Percentiles rank a stretch among this genome's conserved stretches.
Conservation (phyloP, 1,140 invertebrate species). For the Zaprionus ornatus region DNA sequence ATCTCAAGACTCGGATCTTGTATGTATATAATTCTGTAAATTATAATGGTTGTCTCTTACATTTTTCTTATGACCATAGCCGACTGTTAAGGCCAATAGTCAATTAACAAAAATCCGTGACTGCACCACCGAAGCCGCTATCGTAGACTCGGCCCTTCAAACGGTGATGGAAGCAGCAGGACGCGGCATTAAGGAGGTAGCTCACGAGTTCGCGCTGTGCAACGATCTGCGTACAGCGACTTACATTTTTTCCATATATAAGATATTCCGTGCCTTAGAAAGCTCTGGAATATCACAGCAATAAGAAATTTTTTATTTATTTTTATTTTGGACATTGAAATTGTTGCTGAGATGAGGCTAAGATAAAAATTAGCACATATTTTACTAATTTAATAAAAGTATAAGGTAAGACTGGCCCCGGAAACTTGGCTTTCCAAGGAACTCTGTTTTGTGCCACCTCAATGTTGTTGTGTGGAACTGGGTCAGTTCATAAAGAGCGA, state of each 20-base stretch:
- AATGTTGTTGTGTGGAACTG: too few species aligned
- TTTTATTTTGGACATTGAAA: not conserved
- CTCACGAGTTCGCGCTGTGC: slow-evolving; percentile 89
- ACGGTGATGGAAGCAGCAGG: slow-evolving; percentile 91
- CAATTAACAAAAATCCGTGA: slow-evolving; percentile 84
- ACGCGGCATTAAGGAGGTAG: slow-evolving; percentile 88
- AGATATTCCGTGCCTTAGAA: slow-evolving; percentile 92
- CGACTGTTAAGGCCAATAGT: slow-evolving; percentile 87
- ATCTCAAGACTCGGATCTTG: not conserved
- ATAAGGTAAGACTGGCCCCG: too few species aligned
- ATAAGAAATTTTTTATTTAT: slow-evolving; percentile 3
- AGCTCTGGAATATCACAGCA: slow-evolving; percentile 87
- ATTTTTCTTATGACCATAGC: slow-evolving; percentile 16
- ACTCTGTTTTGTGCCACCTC: too few species aligned
- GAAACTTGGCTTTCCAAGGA: too few species aligned
- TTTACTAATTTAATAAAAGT: too few species aligned
- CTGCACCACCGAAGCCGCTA: slow-evolving; percentile 90
- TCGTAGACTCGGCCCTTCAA: slow-evolving; percentile 92
- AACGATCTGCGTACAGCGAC: slow-evolving; percentile 93
- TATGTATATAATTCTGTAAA: slow-evolving; percentile 17
- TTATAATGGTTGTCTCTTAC: too few species aligned
- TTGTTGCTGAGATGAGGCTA: too few species aligned
- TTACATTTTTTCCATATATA: slow-evolving; percentile 92
- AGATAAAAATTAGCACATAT: too few species aligned
- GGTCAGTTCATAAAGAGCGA: too few species aligned